Evolutionary conservation across 2,888 invertebrate species (phyloP).

Genomic region (Diarsia brunnea): DNA sequence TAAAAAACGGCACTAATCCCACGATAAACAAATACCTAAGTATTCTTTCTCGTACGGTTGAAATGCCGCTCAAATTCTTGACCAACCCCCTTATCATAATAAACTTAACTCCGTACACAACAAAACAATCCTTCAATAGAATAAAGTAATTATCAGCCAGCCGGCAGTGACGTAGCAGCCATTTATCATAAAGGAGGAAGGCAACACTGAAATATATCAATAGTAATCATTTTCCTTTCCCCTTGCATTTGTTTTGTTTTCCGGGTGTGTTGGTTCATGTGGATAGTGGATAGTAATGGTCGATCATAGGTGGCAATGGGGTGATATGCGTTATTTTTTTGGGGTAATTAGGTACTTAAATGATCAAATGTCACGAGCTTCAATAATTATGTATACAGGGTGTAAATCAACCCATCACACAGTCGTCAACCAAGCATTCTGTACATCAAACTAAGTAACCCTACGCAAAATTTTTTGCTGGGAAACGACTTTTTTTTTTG

Average conservation of each 20-base stretch:
- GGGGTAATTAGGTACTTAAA: neutral
- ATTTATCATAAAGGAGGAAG: constrained; percentile 56
- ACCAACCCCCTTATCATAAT: constrained; percentile 1
- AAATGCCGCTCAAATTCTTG: neutral
- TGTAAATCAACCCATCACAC: too few species aligned
- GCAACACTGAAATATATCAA: constrained; percentile 60
- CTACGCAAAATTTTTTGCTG: too few species aligned
- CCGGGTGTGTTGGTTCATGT: constrained; percentile 4
- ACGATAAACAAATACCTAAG: neutral
- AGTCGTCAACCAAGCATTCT: too few species aligned
- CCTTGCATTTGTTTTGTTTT: constrained; percentile 45
- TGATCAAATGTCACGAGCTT: neutral
- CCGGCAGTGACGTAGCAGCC: constrained; percentile 52
- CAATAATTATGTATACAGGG: too few species aligned
- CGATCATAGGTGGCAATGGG: neutral
- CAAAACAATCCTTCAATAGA: constrained; percentile 52
- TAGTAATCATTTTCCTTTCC: constrained; percentile 54
- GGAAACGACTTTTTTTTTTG: too few species aligned
- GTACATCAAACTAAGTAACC: too few species aligned
- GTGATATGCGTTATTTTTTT: neutral
- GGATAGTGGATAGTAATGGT: neutral
- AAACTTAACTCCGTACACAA: constrained; percentile 11
- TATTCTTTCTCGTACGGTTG: neutral
- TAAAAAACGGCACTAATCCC: neutral
- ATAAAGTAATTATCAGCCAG: constrained; percentile 59